Evolutionary conservation across 2,113 vertebrate species (phyloP), one percentile per base, ranked within the genome.

Genomic region (Anser brachyrhynchus): DNA sequence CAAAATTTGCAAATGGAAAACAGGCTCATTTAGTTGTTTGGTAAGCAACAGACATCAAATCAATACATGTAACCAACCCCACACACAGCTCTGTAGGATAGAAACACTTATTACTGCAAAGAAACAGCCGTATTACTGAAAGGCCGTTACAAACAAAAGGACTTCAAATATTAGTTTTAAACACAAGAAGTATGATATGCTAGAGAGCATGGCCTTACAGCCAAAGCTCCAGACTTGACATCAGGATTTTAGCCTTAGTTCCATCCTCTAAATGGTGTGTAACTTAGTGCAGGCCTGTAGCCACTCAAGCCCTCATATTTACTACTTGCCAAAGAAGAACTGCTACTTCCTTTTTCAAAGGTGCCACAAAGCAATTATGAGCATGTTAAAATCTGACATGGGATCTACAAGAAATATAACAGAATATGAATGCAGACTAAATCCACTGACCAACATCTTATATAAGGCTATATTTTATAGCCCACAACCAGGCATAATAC

Each of bases 341-440:
- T 35, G 23, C 52, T 44, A 41, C 28, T 84, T 70, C 55, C 55
- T 83, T 64, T 31, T 44, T 79, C 57, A 57, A 16, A 73, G 14
- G 22, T 59, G 13, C 70, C 35, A 80, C n/a, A 69, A 84, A 71
- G 26, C 44, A 23, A 17, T 21, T 18, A 16, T 1, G 3, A 51
- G 59, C 8, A 4, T 2, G 4, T 49, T 86, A 66, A 79, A 65
- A 39, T 54, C 11, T 72, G 10, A 55, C 70, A 80, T n/a, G 74
- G 16, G 59, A 70, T 7, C 58, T 55, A 37, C 37, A 55, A 58
- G 61, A 82, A 89, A 55, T 55, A 10, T 10, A 51, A 18, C 22
- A 29, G 8, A 71, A 28, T 0, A 23, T 4, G 8, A 92, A 6
- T 1, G 1, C 49, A 26, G 33, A 44, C 29, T 64, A 62, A 89